Evolutionary conservation across 2,113 vertebrate genomes (phyloP), one percentile per base, ranked within the genome.

Genomic region (Hemiprocne comata): DNA sequence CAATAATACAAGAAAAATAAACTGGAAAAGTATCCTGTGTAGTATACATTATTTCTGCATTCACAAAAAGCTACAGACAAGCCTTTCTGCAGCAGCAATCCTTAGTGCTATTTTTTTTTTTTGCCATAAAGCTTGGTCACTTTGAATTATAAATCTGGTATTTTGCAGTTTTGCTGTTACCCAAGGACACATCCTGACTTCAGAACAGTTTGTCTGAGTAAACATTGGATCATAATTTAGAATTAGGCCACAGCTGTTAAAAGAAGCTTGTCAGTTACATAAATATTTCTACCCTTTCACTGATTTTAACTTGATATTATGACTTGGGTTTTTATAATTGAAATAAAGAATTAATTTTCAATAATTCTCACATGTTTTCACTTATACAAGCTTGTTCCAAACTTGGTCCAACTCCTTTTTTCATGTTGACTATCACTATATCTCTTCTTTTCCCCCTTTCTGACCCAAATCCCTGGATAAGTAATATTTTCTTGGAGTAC

Each of bases 151-250:
- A 64, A 62, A 70, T 2, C 80, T 20, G 48, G 8, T 34, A 78
- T 84, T 94, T 77, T 95, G 75, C 51, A 81, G 69, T 74, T 92
- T 85, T 96, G 73, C 28, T 66, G 55, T 58, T 85, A 53, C 40
- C 25, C 28, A 51, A 38, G 33, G 42, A 66, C 26, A 67, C 31
- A 71, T 44, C 25, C 42, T 69, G 60, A 74, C 29, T 74, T 70
- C 36, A 58, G n/a, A 5, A 67, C 7, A 18, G 9, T 82, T 72
- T 94, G 64, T 73, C 55, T 57, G 13, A 87, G 34, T 36, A 85
- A 90, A 87, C 11, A 54, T 6, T 50, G 62, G 36, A 24, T 61
- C 78, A 7, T 34, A 54, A 44, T 64, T 51, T 57, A 81, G 53
- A 91, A 87, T 75, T 69, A 82, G 21, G 62, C 28, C 48, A 64